A percentile compares a stretch with the other conserved stretches of the same genome.
Evolutionary conservation across 2,888 invertebrate genomes (phyloP).

Genomic region (Magallana nippona): DNA sequence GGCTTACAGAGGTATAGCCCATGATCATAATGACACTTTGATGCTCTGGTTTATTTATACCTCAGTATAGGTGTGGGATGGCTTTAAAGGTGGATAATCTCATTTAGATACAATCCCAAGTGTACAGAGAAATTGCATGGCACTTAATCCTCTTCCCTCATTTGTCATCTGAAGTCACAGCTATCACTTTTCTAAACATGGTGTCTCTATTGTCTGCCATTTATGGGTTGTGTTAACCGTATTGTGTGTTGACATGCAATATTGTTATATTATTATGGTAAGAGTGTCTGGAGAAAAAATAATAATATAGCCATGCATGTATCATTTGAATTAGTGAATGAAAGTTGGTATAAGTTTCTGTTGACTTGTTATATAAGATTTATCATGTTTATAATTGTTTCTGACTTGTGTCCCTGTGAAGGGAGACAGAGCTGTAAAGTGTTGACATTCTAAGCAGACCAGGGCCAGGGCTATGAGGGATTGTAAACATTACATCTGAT

Average conservation of each 20-base stretch:
- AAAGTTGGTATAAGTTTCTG: no score
- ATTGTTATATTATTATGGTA: no score
- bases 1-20: not conserved
- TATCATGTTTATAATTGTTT: not conserved
- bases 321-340: no score
- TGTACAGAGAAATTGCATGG: not conserved
- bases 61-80: not conserved
- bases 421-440: not conserved
- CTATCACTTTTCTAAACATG: no score
- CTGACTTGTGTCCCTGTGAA: not conserved
- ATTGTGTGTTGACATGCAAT: no score
- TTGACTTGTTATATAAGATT: not conserved
- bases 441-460: not conserved
- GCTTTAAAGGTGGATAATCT: not conserved
- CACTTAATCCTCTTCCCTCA: no score
- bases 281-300: no score
- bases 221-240: no score
- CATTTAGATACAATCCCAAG: not conserved
- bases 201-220: no score
- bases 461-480: not conserved
- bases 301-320: no score
- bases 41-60: not conserved
- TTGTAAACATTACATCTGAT: constrained; percentile 20
- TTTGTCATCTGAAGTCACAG: no score
- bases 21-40: not conserved